Base-by-base conservation (phyloP, 1,140 invertebrate genomes). In the Cherax quadricarinatus region DNA sequence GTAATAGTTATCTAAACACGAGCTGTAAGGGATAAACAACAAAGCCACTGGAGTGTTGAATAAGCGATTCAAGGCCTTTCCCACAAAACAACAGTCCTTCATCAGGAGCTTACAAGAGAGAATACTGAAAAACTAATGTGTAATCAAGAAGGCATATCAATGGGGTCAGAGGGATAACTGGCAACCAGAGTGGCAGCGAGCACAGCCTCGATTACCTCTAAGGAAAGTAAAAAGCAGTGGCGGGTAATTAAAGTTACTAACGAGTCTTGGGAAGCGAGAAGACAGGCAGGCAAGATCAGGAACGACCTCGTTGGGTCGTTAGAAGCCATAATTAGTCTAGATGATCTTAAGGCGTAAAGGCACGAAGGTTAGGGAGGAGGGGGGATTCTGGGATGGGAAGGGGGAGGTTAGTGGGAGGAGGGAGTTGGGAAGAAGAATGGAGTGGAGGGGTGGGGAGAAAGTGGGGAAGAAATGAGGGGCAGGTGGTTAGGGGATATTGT, bases 121-220 rank as follows among this genome's bases (percentile, higher is more conserved):
- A 1, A 41, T 1, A 41, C 0, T 41, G 30, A 41, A 14, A 3
- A 7, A 57, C 53, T 14, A 3, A 57, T 1, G 53, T 9, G 53
- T 57, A 57, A 57, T 57, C 53, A 57, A 57, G 53, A 57, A 57
- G 53, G 53, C 7, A 14, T 9, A 57, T 57, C 12, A 57, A 57
- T 9, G 7, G 12, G 53, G 53, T 9, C 6, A 57, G 6, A 0
- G 53, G 7, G 53, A 57, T 75, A 75, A 75, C 5, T 75, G 70
- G 70, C 70, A 70, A 70, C 78, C 16, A n/a, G 30, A 41, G 7
- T 80, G 21, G 78, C 78, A 41, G 6, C 16, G 60, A 66, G 30
- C 60, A 70, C 60, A 85, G 70, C 83, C 60, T 18, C 83, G 60
- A 85, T 85, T 85, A 85, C 62, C 70, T 48, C 83, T 85, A 85